Evolutionary conservation across 2,888 invertebrate species (phyloP), one percentile per base, ranked within the genome.

Genomic region (Dolichomitus sp.): DNA sequence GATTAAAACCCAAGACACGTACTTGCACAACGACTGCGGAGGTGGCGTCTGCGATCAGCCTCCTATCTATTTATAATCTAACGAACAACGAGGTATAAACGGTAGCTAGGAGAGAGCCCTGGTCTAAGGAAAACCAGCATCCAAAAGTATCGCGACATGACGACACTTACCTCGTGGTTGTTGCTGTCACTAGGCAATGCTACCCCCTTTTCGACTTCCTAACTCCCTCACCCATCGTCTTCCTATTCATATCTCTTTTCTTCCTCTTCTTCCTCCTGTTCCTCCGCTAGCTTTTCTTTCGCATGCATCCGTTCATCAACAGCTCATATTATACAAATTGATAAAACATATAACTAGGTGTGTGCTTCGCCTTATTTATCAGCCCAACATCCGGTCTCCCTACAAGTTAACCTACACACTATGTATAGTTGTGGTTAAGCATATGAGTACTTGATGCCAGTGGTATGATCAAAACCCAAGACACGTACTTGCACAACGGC

Each of bases 61-160:
- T 45, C 45, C 76, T 73, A 77, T 77, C 81, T 52, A 48, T 6
- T 61, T 52, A 27, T 59, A 19, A 79, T 82, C 76, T 76, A 69
- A 80, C 80, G 76, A 74, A 63, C 42, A 45, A 14, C 50, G 37
- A 30, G 59, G 66, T 69, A 80, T 84, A 87, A 89, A 87, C 88
- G 88, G 87, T 87, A 87, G 88, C 84, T 86, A 86, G 81, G 9
- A 37, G 85, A 80, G 70, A 65, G 42, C 50, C 63, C 50, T 73
- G 86, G 84, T 87, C 87, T 85, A 84, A 87, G 86, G 80, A 86
- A 63, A 79, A 84, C 81, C 74, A 78, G 79, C 82, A 82, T 84
- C 80, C 9, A 9, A 75, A 81, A 84, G 84, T 73, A 73, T 63
- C 83, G 69, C 68, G 45, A 70, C 70, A 80, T 50, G 80, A 12